phyloP scores from a whole-genome alignment of 2,888 invertebrate species.

The Agrochola litura region DNA sequence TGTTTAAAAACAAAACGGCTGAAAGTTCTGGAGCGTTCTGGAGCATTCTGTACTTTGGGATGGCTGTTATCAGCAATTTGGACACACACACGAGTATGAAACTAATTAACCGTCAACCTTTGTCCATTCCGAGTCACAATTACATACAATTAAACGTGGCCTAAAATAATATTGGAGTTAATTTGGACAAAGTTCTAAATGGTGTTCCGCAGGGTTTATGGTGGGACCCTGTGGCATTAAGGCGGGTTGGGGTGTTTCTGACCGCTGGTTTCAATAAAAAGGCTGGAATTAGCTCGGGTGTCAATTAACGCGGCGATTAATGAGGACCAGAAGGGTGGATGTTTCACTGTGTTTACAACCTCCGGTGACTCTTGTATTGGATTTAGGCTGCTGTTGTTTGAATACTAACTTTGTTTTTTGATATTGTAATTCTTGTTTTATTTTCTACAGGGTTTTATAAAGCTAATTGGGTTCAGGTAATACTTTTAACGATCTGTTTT shows the following conservation, averaged over 20 bases:
- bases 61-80: conserved; percentile 58
- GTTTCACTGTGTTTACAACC: conserved; percentile 49
- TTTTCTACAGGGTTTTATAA: not conserved
- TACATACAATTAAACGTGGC: conserved; percentile 74
- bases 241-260: conserved; percentile 41
- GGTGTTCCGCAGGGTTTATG: conserved; percentile 64
- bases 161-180: conserved; percentile 78
- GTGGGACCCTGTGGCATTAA: conserved; percentile 56
- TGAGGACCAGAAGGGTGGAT: conserved; percentile 49
- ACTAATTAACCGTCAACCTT: conserved; percentile 70
- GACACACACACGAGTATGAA: conserved; percentile 53
- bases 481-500: no score
- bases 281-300: conserved; percentile 60
- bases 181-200: conserved; percentile 72
- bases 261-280: conserved; percentile 67
- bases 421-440: conserved; percentile 16
- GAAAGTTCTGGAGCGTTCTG: conserved; percentile 39
- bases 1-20: conserved; percentile 55
- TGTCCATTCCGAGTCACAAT: conserved; percentile 71
- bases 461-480: not conserved
- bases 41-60: conserved; percentile 30
- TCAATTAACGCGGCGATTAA: conserved; percentile 67
- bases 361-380: conserved; percentile 39
- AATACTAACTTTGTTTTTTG: conserved; percentile 18
- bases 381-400: conserved; percentile 23